A percentile compares a stretch with the other conserved stretches of the same genome.
These are phyloP conservation scores for Drosophila rhopaloa DNA, from an alignment of 1,140 invertebrate species.

Conservation along the genomic window DNA sequence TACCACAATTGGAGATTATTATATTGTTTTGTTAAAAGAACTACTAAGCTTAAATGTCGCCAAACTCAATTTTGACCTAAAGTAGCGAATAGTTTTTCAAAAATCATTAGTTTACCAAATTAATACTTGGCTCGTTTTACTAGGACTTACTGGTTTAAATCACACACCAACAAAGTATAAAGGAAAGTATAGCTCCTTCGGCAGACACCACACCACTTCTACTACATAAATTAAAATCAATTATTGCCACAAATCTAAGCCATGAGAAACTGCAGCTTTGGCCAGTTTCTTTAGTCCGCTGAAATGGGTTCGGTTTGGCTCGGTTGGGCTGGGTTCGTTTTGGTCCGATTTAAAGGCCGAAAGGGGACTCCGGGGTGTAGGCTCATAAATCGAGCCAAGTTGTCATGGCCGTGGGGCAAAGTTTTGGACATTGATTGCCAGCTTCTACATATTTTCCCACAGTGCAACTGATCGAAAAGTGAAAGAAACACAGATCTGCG, in stretches of 20 bases:
- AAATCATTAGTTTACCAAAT: too few relatives aligned
- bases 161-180: slow-evolving; percentile 1
- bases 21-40: too few relatives aligned
- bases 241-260: slow-evolving; percentile 78
- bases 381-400: slow-evolving; percentile 75
- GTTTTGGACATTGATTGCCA: slow-evolving; percentile 81
- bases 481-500: slow-evolving; percentile 56
- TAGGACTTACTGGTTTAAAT: slow-evolving; percentile 1
- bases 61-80: too few relatives aligned
- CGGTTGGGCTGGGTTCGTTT: slow-evolving; percentile 6
- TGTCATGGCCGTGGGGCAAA: slow-evolving; percentile 72
- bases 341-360: slow-evolving; percentile 8
- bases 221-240: slow-evolving; percentile 77
- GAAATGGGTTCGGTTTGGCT: slow-evolving; percentile 19
- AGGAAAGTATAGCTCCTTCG: slow-evolving; percentile 7
- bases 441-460: slow-evolving; percentile 83
- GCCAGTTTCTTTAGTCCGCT: slow-evolving; percentile 14
- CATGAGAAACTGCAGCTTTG: slow-evolving; percentile 62
- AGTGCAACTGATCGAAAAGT: slow-evolving; percentile 71
- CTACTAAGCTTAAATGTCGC: too few relatives aligned
- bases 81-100: too few relatives aligned
- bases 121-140: too few relatives aligned
- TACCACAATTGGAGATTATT: too few relatives aligned
- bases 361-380: slow-evolving; percentile 41
- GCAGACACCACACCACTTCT: slow-evolving; percentile 36